Conservation (phyloP, 2,797 vertebrate genomes). For the Falco berigora region DNA sequence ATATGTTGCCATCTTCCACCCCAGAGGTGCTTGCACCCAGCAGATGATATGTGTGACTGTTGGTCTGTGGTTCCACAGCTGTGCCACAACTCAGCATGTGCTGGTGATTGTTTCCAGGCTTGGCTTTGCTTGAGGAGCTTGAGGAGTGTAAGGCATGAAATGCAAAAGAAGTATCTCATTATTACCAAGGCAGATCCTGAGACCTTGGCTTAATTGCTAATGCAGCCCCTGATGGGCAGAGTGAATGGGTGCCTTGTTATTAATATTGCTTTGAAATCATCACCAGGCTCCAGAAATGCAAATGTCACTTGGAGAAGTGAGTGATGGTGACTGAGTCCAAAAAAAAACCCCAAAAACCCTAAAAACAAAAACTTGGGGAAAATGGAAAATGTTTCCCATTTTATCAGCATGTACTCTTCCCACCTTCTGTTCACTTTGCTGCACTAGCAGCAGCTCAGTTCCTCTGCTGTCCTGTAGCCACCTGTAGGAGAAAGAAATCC, state of each 20-base stretch:
- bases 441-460: neutral
- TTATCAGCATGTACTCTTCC: neutral
- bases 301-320: neutral
- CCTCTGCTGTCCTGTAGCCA: neutral
- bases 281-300: neutral
- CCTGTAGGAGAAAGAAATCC: neutral
- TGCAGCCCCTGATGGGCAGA: neutral
- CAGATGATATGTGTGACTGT: neutral
- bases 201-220: neutral
- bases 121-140: neutral
- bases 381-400: neutral
- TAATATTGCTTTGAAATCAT: neutral
- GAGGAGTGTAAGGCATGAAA: neutral
- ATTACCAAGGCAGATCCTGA: neutral
- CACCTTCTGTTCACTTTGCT: neutral
- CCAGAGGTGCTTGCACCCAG: neutral
- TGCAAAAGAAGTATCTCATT: neutral
- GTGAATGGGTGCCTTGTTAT: neutral
- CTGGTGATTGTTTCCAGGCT: neutral
- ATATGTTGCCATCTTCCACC: rapidly evolving
- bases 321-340: neutral
- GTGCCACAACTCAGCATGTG: rapidly evolving
- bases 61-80: neutral
- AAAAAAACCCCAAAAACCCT: neutral
- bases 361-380: neutral